Evolutionary conservation across 1,140 invertebrate genomes (phyloP).

Genomic region (Lepidurus apus): DNA sequence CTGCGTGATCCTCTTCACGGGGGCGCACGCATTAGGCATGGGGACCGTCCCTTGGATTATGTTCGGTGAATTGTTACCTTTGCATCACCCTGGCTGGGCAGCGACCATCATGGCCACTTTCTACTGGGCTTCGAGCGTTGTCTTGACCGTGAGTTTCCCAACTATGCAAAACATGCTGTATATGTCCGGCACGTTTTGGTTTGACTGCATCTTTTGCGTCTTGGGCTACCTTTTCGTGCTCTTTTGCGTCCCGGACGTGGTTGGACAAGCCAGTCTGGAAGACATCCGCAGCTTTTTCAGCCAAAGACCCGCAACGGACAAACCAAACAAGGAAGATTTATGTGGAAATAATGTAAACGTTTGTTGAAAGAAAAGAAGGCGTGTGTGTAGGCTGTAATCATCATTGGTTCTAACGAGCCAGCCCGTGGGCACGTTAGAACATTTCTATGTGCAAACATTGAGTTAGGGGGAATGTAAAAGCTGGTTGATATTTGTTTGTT

Average conservation of each 20-base stretch:
- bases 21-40: slow-evolving; percentile 32
- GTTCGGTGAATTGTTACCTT: slow-evolving; percentile 33
- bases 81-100: slow-evolving; percentile 29
- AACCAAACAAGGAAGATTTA: slow-evolving; percentile 26
- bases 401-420: slow-evolving; percentile 6
- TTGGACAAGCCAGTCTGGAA: slow-evolving; percentile 30
- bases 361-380: neutral
- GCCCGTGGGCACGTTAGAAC: neutral
- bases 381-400: slow-evolving; percentile 15
- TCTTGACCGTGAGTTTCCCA: slow-evolving; percentile 28
- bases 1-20: slow-evolving; percentile 34
- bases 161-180: slow-evolving; percentile 34
- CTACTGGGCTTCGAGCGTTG: slow-evolving; percentile 32
- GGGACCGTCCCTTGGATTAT: slow-evolving; percentile 34
- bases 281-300: slow-evolving; percentile 32
- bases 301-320: slow-evolving; percentile 22
- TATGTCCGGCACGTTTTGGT: slow-evolving; percentile 35
- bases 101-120: slow-evolving; percentile 23
- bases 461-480: neutral
- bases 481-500: neutral
- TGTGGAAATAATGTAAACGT: neutral
- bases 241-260: slow-evolving; percentile 32
- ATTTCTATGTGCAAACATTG: neutral
- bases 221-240: slow-evolving; percentile 35
- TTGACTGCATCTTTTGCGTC: slow-evolving; percentile 35